Conservation (phyloP, 2,797 vertebrate species). For the Thamnophis elegans region DNA sequence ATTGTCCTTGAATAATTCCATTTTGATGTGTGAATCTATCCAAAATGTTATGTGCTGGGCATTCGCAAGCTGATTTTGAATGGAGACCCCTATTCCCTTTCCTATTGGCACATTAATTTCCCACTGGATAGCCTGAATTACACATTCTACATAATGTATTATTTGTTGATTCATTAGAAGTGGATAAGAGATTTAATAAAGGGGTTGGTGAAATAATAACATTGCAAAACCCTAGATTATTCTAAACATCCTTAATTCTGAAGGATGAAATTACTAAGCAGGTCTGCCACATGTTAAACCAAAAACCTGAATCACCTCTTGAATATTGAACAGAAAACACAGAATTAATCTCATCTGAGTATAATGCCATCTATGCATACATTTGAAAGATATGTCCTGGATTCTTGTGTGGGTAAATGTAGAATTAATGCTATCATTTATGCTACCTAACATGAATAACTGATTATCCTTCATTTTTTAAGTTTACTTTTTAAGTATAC, state of each 20-base stretch:
- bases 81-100: neutral
- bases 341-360: neutral
- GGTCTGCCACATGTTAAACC: neutral
- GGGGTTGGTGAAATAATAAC: neutral
- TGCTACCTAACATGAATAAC: neutral
- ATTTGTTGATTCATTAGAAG: neutral
- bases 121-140: neutral
- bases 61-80: neutral
- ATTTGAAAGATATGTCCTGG: neutral
- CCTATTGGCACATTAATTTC: neutral
- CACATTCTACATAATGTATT: neutral
- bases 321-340: neutral
- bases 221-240: neutral
- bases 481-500: neutral
- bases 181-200: neutral
- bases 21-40: neutral
- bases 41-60: neutral
- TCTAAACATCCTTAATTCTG: neutral
- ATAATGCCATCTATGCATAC: neutral
- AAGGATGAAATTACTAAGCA: neutral
- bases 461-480: neutral
- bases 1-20: neutral
- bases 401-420: neutral
- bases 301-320: neutral
- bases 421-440: neutral